Percentiles rank a stretch among this genome's conserved stretches.
phyloP scores from a whole-genome alignment of 2,113 vertebrate species.

The Cyanoderma ruficeps region DNA sequence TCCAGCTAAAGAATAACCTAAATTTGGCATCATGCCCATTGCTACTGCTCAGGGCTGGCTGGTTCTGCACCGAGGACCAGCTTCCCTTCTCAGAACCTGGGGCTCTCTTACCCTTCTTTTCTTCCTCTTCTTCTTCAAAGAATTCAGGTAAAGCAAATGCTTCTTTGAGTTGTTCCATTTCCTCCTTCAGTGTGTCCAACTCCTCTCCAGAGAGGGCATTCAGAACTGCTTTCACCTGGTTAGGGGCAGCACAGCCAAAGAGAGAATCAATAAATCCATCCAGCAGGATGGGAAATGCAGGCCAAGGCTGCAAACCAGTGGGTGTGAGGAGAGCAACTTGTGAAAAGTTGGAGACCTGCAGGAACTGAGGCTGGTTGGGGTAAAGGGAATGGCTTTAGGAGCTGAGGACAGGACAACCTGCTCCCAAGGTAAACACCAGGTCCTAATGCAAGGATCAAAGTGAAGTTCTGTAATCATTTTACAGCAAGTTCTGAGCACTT shows the following conservation, averaged over 20 bases:
- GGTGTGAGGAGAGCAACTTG: neutral
- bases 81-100: neutral
- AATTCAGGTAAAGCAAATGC: slow-evolving; percentile 91
- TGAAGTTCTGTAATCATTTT: neutral
- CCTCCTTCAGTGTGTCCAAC: slow-evolving; percentile 74
- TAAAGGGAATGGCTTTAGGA: neutral
- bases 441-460: neutral
- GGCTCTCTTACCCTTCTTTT: slow-evolving; percentile 78
- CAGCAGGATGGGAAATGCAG: neutral
- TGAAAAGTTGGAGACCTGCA: neutral
- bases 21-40: neutral
- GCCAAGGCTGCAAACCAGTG: neutral
- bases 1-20: neutral
- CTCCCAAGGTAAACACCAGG: neutral
- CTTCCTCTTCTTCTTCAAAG: slow-evolving; percentile 91
- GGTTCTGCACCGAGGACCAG: neutral
- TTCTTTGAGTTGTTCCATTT: slow-evolving; percentile 85
- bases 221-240: slow-evolving; percentile 87
- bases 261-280: neutral
- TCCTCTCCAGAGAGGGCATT: slow-evolving; percentile 86
- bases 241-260: slow-evolving; percentile 2
- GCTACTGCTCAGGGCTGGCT: neutral
- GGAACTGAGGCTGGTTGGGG: neutral
- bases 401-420: neutral
- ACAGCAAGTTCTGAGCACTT: neutral